Evolutionary conservation across 2,888 invertebrate species (phyloP).

Genomic region (Tetragonisca angustula): DNA sequence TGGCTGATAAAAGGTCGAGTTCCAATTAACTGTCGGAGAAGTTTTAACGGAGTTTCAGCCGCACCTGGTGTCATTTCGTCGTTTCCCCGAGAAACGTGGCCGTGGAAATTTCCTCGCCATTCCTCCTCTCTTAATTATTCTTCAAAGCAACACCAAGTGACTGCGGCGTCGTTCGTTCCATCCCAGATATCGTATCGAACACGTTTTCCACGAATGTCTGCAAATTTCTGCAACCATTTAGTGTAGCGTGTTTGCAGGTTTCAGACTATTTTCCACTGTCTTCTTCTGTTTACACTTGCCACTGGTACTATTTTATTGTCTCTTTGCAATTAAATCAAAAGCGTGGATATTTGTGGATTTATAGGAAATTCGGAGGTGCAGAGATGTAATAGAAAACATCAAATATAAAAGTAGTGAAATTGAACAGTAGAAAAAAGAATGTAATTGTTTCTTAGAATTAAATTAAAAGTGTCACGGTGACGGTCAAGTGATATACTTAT

Average conservation of each 20-base stretch:
- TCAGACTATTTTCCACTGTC: background rate
- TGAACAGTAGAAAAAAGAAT: too few relatives aligned
- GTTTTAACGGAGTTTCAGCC: constrained; percentile 8
- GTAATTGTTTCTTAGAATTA: too few relatives aligned
- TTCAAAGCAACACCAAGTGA: background rate
- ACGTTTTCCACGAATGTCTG: background rate
- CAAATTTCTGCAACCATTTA: background rate
- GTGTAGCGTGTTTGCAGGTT: background rate
- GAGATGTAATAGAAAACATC: background rate
- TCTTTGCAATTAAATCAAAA: background rate
- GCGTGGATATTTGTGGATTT: background rate
- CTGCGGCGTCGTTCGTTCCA: background rate
- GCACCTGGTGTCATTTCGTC: constrained; percentile 13
- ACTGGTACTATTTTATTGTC: background rate
- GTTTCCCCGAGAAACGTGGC: background rate
- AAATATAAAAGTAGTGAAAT: too few relatives aligned
- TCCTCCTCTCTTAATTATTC: constrained; percentile 5
- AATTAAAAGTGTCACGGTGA: too few relatives aligned
- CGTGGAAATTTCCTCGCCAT: background rate
- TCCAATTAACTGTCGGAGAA: constrained; percentile 20
- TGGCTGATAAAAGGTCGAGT: constrained; percentile 13
- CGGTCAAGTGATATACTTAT: too few relatives aligned
- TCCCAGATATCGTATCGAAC: background rate
- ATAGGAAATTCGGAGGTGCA: background rate
- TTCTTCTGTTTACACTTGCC: background rate